Conservation (phyloP, 2,888 invertebrate species). For the Colostygia pectinataria region DNA sequence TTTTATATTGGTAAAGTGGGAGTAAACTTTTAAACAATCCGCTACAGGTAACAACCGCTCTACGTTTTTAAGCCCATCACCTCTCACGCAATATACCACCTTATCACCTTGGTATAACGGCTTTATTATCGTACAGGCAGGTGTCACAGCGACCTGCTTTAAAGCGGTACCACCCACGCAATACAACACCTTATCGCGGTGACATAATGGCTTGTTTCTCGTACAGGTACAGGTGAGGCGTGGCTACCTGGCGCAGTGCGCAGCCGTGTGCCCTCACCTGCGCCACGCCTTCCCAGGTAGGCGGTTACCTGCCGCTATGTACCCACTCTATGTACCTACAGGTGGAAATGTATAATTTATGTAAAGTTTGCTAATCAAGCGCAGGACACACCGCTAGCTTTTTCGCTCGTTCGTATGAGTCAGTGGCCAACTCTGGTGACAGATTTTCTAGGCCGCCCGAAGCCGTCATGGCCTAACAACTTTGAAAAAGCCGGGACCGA, state of each 20-base stretch:
- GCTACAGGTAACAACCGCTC: background rate
- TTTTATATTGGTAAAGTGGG: no score
- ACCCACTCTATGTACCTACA: background rate
- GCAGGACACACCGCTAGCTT: no score
- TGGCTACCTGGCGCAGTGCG: slow-evolving; percentile 42
- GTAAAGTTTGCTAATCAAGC: background rate
- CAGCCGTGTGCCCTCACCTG: slow-evolving; percentile 39
- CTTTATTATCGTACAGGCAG: slow-evolving; percentile 2
- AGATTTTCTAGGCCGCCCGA: no score
- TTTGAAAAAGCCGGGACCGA: no score
- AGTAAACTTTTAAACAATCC: background rate
- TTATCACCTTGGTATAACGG: background rate
- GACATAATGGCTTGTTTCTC: slow-evolving; percentile 15
- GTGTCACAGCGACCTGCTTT: slow-evolving; percentile 12
- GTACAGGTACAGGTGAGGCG: slow-evolving; percentile 49
- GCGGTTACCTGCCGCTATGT: slow-evolving; percentile 29
- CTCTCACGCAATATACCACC: background rate
- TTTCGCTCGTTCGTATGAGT: no score
- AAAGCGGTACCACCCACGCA: slow-evolving; percentile 4
- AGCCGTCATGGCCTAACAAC: no score
- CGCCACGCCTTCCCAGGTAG: slow-evolving; percentile 44
- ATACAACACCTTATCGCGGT: slow-evolving; percentile 14
- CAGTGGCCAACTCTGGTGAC: no score
- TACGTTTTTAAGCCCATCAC: background rate
- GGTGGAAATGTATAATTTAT: slow-evolving; percentile 1